A percentile compares a stretch with the other conserved stretches of the same genome.
Conservation (phyloP, 2,888 invertebrate species). For the Spisula solida region DNA sequence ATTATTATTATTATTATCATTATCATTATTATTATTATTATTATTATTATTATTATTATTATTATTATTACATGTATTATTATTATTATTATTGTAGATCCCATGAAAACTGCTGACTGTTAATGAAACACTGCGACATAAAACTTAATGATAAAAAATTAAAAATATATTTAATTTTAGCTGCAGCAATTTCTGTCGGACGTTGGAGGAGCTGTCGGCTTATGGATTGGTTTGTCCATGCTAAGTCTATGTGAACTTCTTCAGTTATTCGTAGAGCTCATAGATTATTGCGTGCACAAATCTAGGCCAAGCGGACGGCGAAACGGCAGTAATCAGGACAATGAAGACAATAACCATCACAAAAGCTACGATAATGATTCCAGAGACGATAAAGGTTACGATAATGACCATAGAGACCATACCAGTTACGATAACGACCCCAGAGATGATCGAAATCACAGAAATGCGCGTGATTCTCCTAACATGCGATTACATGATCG, state of each 20-base stretch:
- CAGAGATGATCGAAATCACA: no score
- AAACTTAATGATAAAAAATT: no score
- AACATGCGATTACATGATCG: background rate
- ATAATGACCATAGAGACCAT: background rate
- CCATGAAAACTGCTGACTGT: no score
- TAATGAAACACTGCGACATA: no score
- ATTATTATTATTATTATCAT: no score
- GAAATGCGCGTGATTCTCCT: background rate
- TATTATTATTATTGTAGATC: no score
- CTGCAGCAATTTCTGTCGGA: constrained; percentile 73
- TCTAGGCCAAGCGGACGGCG: background rate
- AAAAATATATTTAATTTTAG: constrained; percentile 52
- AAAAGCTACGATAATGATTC: background rate
- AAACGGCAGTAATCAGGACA: background rate
- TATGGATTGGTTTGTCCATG: constrained; percentile 77
- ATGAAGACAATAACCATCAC: background rate
- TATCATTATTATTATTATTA: no score
- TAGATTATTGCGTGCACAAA: constrained; percentile 48
- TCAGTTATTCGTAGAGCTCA: constrained; percentile 72
- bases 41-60: no score
- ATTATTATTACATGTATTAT: no score
- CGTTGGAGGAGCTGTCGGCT: constrained; percentile 76
- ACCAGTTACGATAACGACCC: background rate
- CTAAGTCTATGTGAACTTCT: constrained; percentile 74
- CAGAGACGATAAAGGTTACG: background rate